phyloP scores from a whole-genome alignment of 2,888 invertebrate species.

The Trimorus sp. region DNA sequence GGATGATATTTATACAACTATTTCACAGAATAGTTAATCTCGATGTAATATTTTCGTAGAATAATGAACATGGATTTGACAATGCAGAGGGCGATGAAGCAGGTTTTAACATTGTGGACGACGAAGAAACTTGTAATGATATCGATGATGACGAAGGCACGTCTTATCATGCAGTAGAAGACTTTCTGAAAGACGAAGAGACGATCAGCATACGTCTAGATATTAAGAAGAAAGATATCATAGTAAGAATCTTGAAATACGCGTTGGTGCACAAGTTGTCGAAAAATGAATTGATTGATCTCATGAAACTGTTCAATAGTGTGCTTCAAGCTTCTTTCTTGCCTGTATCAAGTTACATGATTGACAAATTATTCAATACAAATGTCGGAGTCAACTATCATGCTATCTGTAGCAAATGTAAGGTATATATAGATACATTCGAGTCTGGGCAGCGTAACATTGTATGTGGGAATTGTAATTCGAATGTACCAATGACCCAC shows the following conservation, averaged over 20 bases:
- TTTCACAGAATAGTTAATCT: too few relatives aligned
- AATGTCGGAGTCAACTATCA: neutral
- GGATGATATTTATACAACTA: too few relatives aligned
- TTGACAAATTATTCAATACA: constrained; percentile 10
- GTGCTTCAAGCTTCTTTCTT: neutral
- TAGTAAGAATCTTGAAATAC: constrained; percentile 1
- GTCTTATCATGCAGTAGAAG: too few relatives aligned
- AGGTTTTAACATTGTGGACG: too few relatives aligned
- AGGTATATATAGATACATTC: constrained; percentile 1
- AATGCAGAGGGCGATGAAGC: too few relatives aligned
- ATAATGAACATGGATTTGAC: too few relatives aligned
- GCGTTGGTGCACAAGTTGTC: neutral
- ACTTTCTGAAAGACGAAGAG: too few relatives aligned
- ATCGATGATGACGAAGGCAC: too few relatives aligned
- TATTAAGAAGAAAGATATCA: constrained; percentile 5
- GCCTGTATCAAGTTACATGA: constrained; percentile 2
- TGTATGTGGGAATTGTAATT: constrained; percentile 14
- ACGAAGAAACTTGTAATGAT: too few relatives aligned
- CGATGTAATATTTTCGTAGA: too few relatives aligned
- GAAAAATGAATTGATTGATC: constrained; percentile 1
- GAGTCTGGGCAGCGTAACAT: neutral
- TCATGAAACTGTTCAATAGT: constrained; percentile 2
- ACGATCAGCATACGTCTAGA: neutral
- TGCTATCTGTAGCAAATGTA: constrained; percentile 4
- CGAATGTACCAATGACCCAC: neutral